These are phyloP conservation scores for Megatriorchis doriae DNA, from an alignment of 2,113 vertebrate genomes.

Conservation along the genomic window DNA sequence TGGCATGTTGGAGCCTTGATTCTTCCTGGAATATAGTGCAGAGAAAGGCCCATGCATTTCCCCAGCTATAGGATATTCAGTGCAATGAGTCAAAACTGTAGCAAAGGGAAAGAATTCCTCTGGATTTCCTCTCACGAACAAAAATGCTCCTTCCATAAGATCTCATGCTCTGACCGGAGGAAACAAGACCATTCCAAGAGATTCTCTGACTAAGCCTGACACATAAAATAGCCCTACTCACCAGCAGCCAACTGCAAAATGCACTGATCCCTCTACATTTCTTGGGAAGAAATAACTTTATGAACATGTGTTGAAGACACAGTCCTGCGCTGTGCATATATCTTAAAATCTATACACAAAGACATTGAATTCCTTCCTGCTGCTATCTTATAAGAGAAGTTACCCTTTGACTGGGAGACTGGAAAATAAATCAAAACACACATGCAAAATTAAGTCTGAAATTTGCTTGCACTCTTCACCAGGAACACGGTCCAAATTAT, in stretches of 20 bases:
- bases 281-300: not conserved
- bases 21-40: not conserved
- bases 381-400: not conserved
- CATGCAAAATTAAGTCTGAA: not conserved
- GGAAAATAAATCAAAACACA: not conserved
- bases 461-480: not conserved
- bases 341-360: not conserved
- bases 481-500: not conserved
- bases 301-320: not conserved
- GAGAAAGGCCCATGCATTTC: not conserved
- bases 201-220: not conserved
- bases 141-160: not conserved
- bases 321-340: fast-evolving
- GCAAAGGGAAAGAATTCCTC: not conserved
- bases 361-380: not conserved
- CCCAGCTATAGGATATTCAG: not conserved
- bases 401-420: not conserved
- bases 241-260: not conserved
- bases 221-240: not conserved
- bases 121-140: not conserved
- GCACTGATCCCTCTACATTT: not conserved
- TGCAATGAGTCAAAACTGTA: not conserved
- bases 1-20: not conserved
- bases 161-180: not conserved
- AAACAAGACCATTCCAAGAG: not conserved